These are phyloP conservation scores for Saturnia pavonia DNA, from an alignment of 2,888 invertebrate species.

Conservation along the genomic window DNA sequence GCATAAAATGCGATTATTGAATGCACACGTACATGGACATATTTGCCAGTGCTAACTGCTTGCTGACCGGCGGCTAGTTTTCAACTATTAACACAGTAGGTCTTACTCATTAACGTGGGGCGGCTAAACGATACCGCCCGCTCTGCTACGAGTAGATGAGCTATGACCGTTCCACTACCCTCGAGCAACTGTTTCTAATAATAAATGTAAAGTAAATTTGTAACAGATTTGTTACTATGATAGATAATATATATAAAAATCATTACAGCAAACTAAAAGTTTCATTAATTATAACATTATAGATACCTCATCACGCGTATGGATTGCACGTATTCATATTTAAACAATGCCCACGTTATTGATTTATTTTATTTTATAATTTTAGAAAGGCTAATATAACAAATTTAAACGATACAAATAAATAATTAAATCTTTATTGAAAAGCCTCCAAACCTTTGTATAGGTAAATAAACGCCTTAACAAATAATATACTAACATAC, in stretches of 20 bases:
- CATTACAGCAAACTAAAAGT: no score
- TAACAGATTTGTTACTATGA: not conserved
- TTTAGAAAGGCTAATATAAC: no score
- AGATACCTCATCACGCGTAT: not conserved
- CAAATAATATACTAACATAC: no score
- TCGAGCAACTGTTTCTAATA: conserved; percentile 17
- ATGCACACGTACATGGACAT: conserved; percentile 41
- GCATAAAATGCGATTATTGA: conserved; percentile 36
- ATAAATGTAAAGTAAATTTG: conserved; percentile 15
- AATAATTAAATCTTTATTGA: no score
- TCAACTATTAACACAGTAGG: conserved; percentile 76
- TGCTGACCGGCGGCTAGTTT: conserved; percentile 71
- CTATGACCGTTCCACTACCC: conserved; percentile 30
- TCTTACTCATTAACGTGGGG: conserved; percentile 73
- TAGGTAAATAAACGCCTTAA: no score
- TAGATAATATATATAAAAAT: not conserved
- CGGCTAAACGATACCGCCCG: conserved; percentile 69
- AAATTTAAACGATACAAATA: no score
- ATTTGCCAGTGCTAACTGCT: conserved; percentile 56
- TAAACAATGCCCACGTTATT: not conserved
- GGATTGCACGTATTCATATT: not conserved
- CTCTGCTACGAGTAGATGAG: conserved; percentile 44
- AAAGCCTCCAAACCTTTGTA: no score
- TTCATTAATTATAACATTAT: not conserved
- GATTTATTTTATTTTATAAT: no score